phyloP scores from a whole-genome alignment of 2,888 invertebrate species.

The Drosophila formosana region DNA sequence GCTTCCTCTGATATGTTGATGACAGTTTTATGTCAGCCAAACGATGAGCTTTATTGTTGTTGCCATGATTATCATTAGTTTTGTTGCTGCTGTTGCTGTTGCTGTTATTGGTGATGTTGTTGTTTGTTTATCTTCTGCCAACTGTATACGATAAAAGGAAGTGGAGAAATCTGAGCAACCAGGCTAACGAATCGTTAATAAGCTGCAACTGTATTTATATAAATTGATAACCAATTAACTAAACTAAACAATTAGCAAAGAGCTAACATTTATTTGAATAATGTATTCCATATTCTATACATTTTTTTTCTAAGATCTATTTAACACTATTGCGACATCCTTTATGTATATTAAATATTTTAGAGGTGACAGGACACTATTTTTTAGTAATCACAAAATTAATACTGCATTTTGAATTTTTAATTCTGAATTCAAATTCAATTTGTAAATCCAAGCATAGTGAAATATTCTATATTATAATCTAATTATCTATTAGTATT shows the following conservation, averaged over 20 bases:
- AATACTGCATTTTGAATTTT: too few species aligned
- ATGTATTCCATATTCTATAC: too few species aligned
- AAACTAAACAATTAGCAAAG: background rate
- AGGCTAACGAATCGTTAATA: conserved; percentile 15
- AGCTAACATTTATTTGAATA: too few species aligned
- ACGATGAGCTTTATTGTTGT: conserved; percentile 42
- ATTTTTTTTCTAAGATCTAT: too few species aligned
- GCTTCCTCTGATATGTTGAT: conserved; percentile 62
- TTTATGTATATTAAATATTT: too few species aligned
- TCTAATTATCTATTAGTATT: too few species aligned
- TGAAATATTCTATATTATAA: too few species aligned
- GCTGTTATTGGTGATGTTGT: conserved; percentile 6
- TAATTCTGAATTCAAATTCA: too few species aligned
- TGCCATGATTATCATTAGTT: background rate
- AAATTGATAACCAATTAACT: background rate
- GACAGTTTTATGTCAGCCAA: conserved; percentile 69
- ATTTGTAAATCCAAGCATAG: too few species aligned
- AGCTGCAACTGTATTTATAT: background rate
- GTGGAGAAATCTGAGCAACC: conserved; percentile 66
- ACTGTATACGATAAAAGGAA: conserved; percentile 58
- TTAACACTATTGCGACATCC: too few species aligned
- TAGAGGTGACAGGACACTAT: too few species aligned
- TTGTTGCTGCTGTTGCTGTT: conserved; percentile 5
- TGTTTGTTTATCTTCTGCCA: background rate
- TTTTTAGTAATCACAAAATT: too few species aligned